These are phyloP conservation scores for Chelmon rostratus DNA, from an alignment of 2,797 vertebrate genomes.

Conservation along the genomic window DNA sequence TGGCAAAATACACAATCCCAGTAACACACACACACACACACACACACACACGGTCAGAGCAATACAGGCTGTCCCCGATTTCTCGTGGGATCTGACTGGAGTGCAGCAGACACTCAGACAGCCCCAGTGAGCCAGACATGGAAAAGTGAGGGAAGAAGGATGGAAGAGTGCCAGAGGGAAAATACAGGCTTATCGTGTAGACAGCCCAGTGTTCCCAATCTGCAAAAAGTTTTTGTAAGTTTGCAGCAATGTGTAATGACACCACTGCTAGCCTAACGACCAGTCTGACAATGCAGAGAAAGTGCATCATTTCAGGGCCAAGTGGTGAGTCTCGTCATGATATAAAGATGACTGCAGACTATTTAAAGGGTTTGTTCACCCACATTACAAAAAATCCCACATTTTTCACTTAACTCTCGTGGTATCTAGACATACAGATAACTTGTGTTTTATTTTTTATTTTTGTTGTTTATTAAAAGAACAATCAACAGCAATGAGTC, in stretches of 20 bases:
- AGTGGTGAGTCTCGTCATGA: slow-evolving; percentile 48
- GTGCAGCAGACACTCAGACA: slow-evolving; percentile 67
- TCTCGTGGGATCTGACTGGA: slow-evolving; percentile 65
- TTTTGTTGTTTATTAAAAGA: background rate
- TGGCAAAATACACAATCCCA: slow-evolving; percentile 59
- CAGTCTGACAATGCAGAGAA: slow-evolving; percentile 62
- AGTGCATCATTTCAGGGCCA: slow-evolving; percentile 51
- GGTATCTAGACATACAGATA: background rate
- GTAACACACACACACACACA: slow-evolving; percentile 35
- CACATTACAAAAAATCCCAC: background rate
- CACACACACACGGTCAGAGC: slow-evolving; percentile 46
- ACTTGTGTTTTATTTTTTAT: background rate
- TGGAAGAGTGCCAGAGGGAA: slow-evolving; percentile 65
- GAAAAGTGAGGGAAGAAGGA: slow-evolving; percentile 61
- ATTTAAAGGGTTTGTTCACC: slow-evolving; percentile 1
- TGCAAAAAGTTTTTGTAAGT: slow-evolving; percentile 66
- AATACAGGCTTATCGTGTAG: slow-evolving; percentile 71
- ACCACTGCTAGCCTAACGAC: slow-evolving; percentile 61
- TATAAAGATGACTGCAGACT: slow-evolving; percentile 23
- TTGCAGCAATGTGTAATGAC: slow-evolving; percentile 71
- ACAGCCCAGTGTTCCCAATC: slow-evolving; percentile 69
- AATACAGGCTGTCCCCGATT: slow-evolving; percentile 61
- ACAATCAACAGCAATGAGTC: background rate
- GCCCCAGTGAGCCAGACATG: slow-evolving; percentile 41
- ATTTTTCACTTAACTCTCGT: slow-evolving; percentile 5